Conservation (phyloP, 1,140 invertebrate genomes). For the Psilanteris sp. region DNA sequence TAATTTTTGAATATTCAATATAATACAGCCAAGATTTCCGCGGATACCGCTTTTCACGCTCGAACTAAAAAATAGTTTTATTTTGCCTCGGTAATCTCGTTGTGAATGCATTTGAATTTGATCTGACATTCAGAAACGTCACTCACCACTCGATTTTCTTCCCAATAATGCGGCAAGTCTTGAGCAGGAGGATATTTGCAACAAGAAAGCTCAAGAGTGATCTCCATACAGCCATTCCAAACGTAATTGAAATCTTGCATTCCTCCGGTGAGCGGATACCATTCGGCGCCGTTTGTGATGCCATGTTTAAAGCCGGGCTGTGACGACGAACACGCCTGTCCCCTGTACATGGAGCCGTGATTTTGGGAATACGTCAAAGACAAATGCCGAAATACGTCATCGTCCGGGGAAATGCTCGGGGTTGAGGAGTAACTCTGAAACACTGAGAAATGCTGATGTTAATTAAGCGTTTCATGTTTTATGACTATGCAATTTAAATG, state of each 20-base stretch:
- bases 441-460: constrained; percentile 79
- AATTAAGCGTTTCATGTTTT: constrained; percentile 7
- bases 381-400: constrained; percentile 95
- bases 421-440: constrained; percentile 88
- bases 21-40: too few species aligned
- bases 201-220: constrained; percentile 98
- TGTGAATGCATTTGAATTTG: too few species aligned
- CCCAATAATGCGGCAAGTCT: constrained; percentile 95
- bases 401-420: constrained; percentile 93
- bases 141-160: constrained; percentile 92
- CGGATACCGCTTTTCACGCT: too few species aligned
- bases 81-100: too few species aligned
- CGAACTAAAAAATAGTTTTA: too few species aligned
- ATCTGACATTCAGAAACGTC: constrained; percentile 7
- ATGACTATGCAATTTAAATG: neutral
- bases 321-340: constrained; percentile 88
- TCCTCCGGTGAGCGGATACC: constrained; percentile 93
- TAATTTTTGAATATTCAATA: too few species aligned
- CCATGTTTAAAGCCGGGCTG: constrained; percentile 89
- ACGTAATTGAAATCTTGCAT: constrained; percentile 99
- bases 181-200: constrained; percentile 95
- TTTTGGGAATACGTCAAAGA: constrained; percentile 93
- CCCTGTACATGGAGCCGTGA: constrained; percentile 91
- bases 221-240: constrained; percentile 98
- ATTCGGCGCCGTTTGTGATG: constrained; percentile 95